Conservation (phyloP, 2,888 invertebrate genomes). For the Melanchra persicariae region DNA sequence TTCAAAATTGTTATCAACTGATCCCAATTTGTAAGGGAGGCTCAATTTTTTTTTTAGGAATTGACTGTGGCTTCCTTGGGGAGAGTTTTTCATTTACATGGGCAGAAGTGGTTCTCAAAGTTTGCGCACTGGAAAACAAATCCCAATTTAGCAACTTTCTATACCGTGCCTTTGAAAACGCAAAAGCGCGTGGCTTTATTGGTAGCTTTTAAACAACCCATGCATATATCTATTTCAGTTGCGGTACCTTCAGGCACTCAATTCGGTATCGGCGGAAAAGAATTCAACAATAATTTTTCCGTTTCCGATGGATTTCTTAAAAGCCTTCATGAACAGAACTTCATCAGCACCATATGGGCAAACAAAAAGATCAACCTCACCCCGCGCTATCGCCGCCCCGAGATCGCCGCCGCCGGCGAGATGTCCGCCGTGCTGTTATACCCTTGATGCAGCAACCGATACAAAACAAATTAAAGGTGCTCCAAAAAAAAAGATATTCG, state of each 20-base stretch:
- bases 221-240: slow-evolving; percentile 90
- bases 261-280: slow-evolving; percentile 97
- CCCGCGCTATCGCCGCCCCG: neutral
- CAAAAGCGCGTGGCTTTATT: too few species aligned
- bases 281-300: slow-evolving; percentile 99
- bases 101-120: too few species aligned
- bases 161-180: too few species aligned
- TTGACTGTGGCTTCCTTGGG: too few species aligned
- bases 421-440: too few species aligned
- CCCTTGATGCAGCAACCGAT: neutral
- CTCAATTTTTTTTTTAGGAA: too few species aligned
- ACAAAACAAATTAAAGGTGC: slow-evolving; percentile 11
- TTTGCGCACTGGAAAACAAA: too few species aligned
- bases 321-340: slow-evolving; percentile 81
- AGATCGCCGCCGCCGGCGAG: too few species aligned
- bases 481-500: neutral
- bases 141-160: too few species aligned
- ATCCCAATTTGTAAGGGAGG: too few species aligned
- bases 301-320: slow-evolving; percentile 95
- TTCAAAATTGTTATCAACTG: too few species aligned
- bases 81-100: too few species aligned
- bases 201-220: neutral
- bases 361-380: slow-evolving; percentile 67
- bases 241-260: slow-evolving; percentile 96
- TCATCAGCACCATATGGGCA: slow-evolving; percentile 26